Evolutionary conservation across 2,888 invertebrate genomes (phyloP), one percentile per base, ranked within the genome.

Genomic region (Lamellibrachia satsuma): DNA sequence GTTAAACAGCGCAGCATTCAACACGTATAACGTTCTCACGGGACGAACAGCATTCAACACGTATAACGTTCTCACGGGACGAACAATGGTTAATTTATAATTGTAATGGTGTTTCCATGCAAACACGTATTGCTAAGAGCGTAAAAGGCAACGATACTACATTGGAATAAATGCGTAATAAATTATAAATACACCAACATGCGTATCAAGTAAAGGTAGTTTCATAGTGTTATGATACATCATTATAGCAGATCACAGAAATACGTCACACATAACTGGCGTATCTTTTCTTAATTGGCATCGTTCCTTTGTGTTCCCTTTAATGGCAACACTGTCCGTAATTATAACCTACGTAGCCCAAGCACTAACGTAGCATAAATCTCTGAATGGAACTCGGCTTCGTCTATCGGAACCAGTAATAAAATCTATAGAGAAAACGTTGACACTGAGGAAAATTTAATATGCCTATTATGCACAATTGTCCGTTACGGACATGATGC

Each of bases 171-270:
- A 75, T 75, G 75, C 75, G n/a, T 75, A 75, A 75, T 75, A 75
- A 75, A 75, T 75, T 75, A 75, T 75, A 75, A 75, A 75, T 75
- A 75, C 22, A 57, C 15, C 8, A 11, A 57, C 15, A 57, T 57
- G 2, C 39, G 6, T 75, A 75, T 75, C 22, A 75, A 75, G 75
- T 75, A 75, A 22, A 15, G 22, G 75, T n/a, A 75, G 6, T 2
- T 75, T 75, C 75, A 39, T 39, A 75, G 75, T 75, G 75, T 75
- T 75, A 22, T 75, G 75, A 75, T 22, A 75, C 6, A 75, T 75
- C 75, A 22, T 75, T 75, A 75, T 75, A 75, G 75, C 75, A 75
- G 75, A 75, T 75, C 75, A 75, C 75, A 75, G 75, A 75, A 75
- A 75, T 75, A 75, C 75, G 75, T 75, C 75, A 22, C 22, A 75